A percentile compares a stretch with the other conserved stretches of the same genome.
Conservation (phyloP, 2,797 vertebrate genomes). For the Phataginus tetradactyla region DNA sequence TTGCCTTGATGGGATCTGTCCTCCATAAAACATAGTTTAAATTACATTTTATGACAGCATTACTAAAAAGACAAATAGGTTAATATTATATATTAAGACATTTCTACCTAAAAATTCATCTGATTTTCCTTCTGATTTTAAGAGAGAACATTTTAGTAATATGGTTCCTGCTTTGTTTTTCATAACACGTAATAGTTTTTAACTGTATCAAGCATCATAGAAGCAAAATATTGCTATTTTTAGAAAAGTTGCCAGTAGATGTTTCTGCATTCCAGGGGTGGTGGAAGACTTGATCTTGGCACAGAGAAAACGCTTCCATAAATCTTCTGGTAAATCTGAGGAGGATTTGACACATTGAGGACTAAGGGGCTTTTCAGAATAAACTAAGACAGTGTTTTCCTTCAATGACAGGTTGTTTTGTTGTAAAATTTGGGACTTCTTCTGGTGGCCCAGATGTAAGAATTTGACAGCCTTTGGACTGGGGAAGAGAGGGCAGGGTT, state of each 20-base stretch:
- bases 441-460: not conserved
- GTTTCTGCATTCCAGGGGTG: not conserved
- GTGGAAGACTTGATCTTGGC: not conserved
- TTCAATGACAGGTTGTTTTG: not conserved
- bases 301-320: not conserved
- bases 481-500: not conserved
- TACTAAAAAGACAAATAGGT: not conserved
- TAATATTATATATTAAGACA: not conserved
- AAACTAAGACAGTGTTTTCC: not conserved
- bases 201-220: not conserved
- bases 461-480: not conserved
- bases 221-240: not conserved
- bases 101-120: conserved; percentile 6
- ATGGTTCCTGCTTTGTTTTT: not conserved
- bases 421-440: not conserved
- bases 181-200: not conserved
- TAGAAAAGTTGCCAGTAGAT: not conserved
- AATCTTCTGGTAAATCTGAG: not conserved
- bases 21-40: not conserved
- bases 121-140: conserved; percentile 27
- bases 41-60: not conserved
- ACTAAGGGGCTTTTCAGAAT: not conserved
- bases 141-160: not conserved
- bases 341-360: not conserved
- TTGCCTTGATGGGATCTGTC: not conserved